Conservation (phyloP, 2,113 vertebrate species). For the Paradoxurus hermaphroditus region DNA sequence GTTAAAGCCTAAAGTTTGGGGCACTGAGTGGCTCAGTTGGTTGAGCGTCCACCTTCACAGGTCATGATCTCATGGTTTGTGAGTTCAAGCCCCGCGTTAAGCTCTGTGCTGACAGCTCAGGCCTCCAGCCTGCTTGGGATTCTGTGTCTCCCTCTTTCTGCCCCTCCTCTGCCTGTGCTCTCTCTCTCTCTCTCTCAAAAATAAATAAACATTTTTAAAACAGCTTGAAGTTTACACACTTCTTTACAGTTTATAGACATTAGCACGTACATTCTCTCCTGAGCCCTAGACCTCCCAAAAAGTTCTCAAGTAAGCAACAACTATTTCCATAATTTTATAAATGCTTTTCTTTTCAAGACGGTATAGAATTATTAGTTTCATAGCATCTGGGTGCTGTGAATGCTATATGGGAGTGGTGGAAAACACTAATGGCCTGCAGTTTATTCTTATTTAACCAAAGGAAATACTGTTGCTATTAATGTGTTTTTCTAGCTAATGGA, state of each 20-base stretch:
- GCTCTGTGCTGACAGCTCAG: no score
- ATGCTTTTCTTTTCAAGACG: background rate
- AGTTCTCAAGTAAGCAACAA: background rate
- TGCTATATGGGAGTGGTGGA: background rate
- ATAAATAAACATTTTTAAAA: no score
- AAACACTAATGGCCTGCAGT: background rate
- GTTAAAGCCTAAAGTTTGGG: background rate
- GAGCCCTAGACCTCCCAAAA: background rate
- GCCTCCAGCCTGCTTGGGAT: no score
- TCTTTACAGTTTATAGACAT: background rate
- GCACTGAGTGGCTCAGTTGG: no score
- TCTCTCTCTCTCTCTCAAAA: no score
- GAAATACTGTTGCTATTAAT: background rate
- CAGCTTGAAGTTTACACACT: background rate
- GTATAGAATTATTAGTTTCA: background rate
- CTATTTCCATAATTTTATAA: slow-evolving; percentile 43
- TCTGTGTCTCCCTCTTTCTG: no score
- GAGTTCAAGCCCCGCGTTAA: no score
- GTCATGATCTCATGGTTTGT: no score
- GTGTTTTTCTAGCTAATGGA: background rate
- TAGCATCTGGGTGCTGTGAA: background rate
- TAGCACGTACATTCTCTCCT: background rate
- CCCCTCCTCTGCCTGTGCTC: no score
- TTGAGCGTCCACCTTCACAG: no score
- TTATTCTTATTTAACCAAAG: slow-evolving; percentile 15